phyloP scores from a whole-genome alignment of 1,140 invertebrate genomes.

The Tetramorium simillimum region DNA sequence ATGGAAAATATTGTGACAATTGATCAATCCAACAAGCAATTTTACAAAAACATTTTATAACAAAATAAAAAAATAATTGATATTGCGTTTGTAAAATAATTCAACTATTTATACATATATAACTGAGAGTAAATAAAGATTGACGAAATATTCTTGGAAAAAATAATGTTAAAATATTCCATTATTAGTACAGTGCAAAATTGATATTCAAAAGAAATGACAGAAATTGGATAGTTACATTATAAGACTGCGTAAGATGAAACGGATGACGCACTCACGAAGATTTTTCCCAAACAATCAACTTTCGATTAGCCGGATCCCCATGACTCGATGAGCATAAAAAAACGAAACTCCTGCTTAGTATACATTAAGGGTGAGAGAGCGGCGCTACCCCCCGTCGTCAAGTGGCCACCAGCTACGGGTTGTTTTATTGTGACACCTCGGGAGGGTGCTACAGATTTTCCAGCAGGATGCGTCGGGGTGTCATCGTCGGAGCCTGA shows the following conservation, averaged over 20 bases:
- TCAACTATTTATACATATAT: neutral
- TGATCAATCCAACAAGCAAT: neutral
- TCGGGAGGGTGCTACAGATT: conserved; percentile 72
- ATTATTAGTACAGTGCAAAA: neutral
- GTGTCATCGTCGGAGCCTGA: conserved; percentile 70
- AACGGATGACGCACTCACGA: neutral
- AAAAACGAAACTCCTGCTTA: conserved; percentile 67
- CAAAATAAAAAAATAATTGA: neutral
- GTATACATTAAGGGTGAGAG: conserved; percentile 75
- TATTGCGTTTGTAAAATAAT: neutral
- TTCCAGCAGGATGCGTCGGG: conserved; percentile 63
- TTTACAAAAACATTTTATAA: neutral
- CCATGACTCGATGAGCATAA: conserved; percentile 31
- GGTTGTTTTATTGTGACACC: conserved; percentile 80
- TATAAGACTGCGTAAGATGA: neutral
- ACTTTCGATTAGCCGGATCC: conserved; percentile 72
- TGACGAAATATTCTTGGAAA: neutral
- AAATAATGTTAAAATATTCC: too few species aligned
- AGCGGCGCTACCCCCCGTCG: conserved; percentile 58
- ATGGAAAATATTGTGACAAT: neutral
- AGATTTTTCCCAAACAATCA: conserved; percentile 76
- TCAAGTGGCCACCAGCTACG: conserved; percentile 79
- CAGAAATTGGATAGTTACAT: neutral
- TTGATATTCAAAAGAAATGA: neutral
- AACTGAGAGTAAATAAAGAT: neutral